Base-by-base conservation (phyloP, 2,888 invertebrate genomes). In the Agrypnus murinus region DNA sequence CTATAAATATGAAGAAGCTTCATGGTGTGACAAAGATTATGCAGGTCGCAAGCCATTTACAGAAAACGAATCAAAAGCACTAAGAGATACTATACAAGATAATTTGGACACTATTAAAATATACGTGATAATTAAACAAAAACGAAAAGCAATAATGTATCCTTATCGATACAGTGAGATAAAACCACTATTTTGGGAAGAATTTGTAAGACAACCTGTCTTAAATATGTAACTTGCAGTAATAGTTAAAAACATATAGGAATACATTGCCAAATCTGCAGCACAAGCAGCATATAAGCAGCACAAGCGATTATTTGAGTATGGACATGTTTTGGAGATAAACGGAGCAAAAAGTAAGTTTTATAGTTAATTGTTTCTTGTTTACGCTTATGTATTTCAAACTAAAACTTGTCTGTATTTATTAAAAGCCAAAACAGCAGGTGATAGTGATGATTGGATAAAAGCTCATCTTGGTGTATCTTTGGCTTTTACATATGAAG, bases 391-490 rank as follows among this genome's bases (percentile, higher is more conserved):
- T n/a, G n/a, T n/a, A n/a, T n/a, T n/a, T n/a, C n/a, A n/a, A n/a
- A n/a, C n/a, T n/a, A n/a, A n/a, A n/a, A n/a, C n/a, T n/a, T n/a
- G n/a, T n/a, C n/a, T n/a, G n/a, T n/a, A n/a, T n/a, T n/a, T n/a
- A n/a, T n/a, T n/a, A n/a, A n/a, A n/a, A 48, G 62, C 34, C 0
- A 15, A 12, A 48, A 9, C 62, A 5, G 46, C 62, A 12, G 62
- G 62, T 8, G 36, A 36, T 6, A 12, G 14, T 14, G 38, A 38
- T 14, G 62, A 62, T 19, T 62, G 62, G 62, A 12, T 62, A 14
- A 62, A 48, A 32, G 48, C 62, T 7, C 62, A 62, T 15, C 32
- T 62, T 48, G 36, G 32, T 9, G 34, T 62, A n/a, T 7, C 5
- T 12, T 9, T 62, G n/a, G 36, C 17, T 5, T 62, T 48, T 38